phyloP scores from a whole-genome alignment of 2,888 invertebrate species.

The Pyralis farinalis region DNA sequence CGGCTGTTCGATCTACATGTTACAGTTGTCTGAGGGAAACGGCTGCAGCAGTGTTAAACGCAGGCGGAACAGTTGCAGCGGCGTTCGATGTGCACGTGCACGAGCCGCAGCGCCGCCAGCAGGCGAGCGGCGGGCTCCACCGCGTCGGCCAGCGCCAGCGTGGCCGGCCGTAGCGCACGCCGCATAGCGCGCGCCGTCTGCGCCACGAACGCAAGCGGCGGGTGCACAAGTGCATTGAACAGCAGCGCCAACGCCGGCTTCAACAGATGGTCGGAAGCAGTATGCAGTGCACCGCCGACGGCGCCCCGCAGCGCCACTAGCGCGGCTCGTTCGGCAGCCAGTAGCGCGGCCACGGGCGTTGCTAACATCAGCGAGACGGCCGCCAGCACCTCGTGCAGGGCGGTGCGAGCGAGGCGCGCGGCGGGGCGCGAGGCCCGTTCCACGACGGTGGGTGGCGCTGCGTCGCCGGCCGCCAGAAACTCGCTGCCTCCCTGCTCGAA shows the following conservation, averaged over 20 bases:
- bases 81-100: conserved; percentile 31
- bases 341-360: conserved; percentile 81
- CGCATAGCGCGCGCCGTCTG: conserved; percentile 82
- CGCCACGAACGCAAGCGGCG: conserved; percentile 83
- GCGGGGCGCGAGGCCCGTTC: conserved; percentile 19
- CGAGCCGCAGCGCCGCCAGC: conserved; percentile 35
- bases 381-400: conserved; percentile 81
- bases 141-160: conserved; percentile 32
- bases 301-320: conserved; percentile 34
- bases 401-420: conserved; percentile 49
- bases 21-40: neutral
- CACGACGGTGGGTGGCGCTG: conserved; percentile 21
- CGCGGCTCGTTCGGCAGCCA: conserved; percentile 54
- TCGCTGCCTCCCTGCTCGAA: conserved; percentile 40
- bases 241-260: conserved; percentile 85
- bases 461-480: conserved; percentile 28
- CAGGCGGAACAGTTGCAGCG: neutral
- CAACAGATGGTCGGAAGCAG: conserved; percentile 82
- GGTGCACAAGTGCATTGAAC: conserved; percentile 86
- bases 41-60: conserved; percentile 4
- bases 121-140: conserved; percentile 37
- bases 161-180: conserved; percentile 71
- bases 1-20: neutral
- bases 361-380: conserved; percentile 82
- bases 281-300: conserved; percentile 31